A percentile compares a stretch with the other conserved stretches of the same genome.
These are phyloP conservation scores for Alouatta palliata DNA, from an alignment of 2,113 vertebrate genomes.

Conservation along the genomic window DNA sequence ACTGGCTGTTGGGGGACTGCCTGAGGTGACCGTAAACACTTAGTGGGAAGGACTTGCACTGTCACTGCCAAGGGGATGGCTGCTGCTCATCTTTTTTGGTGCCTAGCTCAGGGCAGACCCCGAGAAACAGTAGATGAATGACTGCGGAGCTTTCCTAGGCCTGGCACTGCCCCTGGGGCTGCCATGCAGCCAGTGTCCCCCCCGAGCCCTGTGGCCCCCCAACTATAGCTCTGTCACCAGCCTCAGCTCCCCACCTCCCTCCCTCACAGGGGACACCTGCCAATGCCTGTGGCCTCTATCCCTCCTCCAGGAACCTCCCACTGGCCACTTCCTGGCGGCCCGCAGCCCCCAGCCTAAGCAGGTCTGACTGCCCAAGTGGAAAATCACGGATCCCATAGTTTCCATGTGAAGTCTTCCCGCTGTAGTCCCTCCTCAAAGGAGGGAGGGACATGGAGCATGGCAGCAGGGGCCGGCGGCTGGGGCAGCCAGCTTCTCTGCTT, in stretches of 20 bases:
- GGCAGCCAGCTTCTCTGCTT: slow-evolving; percentile 73
- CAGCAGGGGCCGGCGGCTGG: background rate
- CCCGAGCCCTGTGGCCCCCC: background rate
- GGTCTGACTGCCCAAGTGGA: slow-evolving; percentile 65
- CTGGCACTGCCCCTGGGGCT: background rate
- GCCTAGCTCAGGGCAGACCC: background rate
- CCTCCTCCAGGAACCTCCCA: background rate
- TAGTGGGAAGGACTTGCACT: background rate
- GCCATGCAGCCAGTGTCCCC: background rate
- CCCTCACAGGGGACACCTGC: background rate
- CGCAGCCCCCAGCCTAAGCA: slow-evolving; percentile 13
- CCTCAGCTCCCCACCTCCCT: background rate
- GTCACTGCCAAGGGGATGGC: background rate
- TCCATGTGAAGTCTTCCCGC: slow-evolving; percentile 62
- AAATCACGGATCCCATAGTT: slow-evolving; percentile 70
- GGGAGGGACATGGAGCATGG: background rate
- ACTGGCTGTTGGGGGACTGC: background rate
- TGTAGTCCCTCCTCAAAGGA: slow-evolving; percentile 49
- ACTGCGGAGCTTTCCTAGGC: background rate
- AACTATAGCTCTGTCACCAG: background rate
- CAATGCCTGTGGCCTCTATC: background rate
- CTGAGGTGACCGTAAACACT: background rate
- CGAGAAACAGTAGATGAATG: background rate
- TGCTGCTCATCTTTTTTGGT: background rate
- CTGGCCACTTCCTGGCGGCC: slow-evolving; percentile 44